Evolutionary conservation across 2,888 invertebrate species (phyloP), one percentile per base, ranked within the genome.

Genomic region (Sepiola atlantica): DNA sequence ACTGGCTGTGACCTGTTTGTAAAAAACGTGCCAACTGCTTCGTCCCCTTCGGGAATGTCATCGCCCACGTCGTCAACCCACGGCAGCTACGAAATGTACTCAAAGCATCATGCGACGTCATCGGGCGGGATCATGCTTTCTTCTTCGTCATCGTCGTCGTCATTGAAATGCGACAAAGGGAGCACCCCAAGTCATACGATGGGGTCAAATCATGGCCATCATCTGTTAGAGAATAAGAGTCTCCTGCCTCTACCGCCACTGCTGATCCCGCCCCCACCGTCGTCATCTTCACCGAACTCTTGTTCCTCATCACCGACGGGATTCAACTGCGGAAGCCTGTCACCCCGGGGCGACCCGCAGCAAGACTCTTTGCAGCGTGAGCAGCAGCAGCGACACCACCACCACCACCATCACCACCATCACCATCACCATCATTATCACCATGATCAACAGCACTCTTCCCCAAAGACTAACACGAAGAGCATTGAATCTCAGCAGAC

Each of bases 361-460:
- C 77, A 77, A 77, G 77, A 77, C 28, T 35, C 92, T 10, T 55
- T 20, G 92, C 21, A 91, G 35, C 90, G 32, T 90, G 32, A 90
- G 28, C 90, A 90, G 91, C 91, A 91, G 45, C 91, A 91, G 1
- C 91, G 35, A 20, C 92, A 77, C 77, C 77, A 77, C 32, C 77
- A 77, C 6, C 77, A 77, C 4, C 77, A 77, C 32, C 77, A 77
- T 32, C 77, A 77, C n/a, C 77, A 77, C 24, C 91, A 92, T 0
- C 92, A 92, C 3, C 92, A 92, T n/a, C 92, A 92, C 14, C 92
- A 92, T n/a, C 92, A 92, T 4, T 55, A 92, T n/a, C 92, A 92
- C 21, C 92, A 92, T 1, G 28, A 92, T 24, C 92, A 92, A 45
- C 92, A 92, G 28, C 92, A 92, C 77, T 77, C 77, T 77, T 77